These are phyloP conservation scores for Caenorhabditis zanzibari DNA, from an alignment of 2,888 invertebrate genomes.

Conservation along the genomic window DNA sequence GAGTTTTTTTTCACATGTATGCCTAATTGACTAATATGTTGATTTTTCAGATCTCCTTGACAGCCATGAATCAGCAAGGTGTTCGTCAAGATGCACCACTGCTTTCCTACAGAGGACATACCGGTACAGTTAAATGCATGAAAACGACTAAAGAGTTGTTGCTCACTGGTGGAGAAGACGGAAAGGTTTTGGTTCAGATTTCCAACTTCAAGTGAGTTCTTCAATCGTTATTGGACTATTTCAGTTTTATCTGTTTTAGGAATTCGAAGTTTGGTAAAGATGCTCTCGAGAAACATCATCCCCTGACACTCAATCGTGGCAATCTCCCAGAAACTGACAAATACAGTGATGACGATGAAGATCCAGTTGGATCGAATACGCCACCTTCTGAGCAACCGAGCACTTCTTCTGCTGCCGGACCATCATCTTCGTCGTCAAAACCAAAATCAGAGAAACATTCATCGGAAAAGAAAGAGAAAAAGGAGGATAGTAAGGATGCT, in stretches of 20 bases:
- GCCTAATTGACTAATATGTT: background rate
- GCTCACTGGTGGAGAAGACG: conserved; percentile 70
- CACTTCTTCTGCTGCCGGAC: conserved; percentile 12
- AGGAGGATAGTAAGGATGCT: background rate
- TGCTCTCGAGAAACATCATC: conserved; percentile 13
- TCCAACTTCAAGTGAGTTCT: conserved; percentile 60
- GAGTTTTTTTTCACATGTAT: no score
- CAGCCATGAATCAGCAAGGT: conserved; percentile 49
- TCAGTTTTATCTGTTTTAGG: conserved; percentile 6
- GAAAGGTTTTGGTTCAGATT: conserved; percentile 63
- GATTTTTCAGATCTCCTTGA: conserved; percentile 33
- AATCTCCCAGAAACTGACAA: conserved; percentile 17
- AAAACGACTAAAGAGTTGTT: conserved; percentile 25
- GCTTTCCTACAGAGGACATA: conserved; percentile 28
- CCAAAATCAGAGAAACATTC: background rate
- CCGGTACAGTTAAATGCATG: conserved; percentile 48
- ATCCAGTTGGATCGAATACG: conserved; percentile 5
- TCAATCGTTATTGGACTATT: background rate
- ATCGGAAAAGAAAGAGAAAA: conserved; percentile 11
- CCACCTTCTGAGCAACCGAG: conserved; percentile 4
- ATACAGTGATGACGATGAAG: background rate
- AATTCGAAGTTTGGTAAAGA: conserved; percentile 37
- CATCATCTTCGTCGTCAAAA: conserved; percentile 9
- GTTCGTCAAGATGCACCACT: conserved; percentile 15
- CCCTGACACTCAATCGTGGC: conserved; percentile 36